Evolutionary conservation across 2,888 invertebrate genomes (phyloP).

Genomic region (Platynereis dumerilii): DNA sequence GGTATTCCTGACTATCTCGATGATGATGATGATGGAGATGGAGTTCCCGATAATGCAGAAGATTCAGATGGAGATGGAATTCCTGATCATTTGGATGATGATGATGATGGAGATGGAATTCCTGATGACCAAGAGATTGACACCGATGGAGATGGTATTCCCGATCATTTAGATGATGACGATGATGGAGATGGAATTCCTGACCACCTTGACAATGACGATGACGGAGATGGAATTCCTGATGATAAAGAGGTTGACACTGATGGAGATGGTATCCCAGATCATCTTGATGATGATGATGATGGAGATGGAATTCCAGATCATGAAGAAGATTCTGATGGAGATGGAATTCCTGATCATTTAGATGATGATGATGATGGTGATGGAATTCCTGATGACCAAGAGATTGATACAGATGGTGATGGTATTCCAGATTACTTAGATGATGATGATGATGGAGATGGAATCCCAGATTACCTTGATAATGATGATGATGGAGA

Average conservation of each 20-base stretch:
- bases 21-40: constrained; percentile 44
- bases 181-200: constrained; percentile 37
- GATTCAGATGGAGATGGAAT: constrained; percentile 39
- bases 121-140: constrained; percentile 37
- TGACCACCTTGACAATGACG: constrained; percentile 33
- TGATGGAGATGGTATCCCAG: constrained; percentile 40
- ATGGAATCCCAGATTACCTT: constrained; percentile 41
- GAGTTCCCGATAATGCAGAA: constrained; percentile 51
- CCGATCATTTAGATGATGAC: constrained; percentile 41
- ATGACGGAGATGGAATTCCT: constrained; percentile 32
- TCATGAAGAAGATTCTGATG: constrained; percentile 39
- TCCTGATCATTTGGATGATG: constrained; percentile 37
- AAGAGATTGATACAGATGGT: constrained; percentile 44
- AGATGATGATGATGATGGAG: constrained; percentile 35
- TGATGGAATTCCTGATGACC: constrained; percentile 46
- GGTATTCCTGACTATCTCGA: constrained; percentile 52
- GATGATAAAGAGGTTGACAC: constrained; percentile 33
- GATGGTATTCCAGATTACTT: constrained; percentile 52
- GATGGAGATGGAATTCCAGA: constrained; percentile 47
- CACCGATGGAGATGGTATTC: constrained; percentile 54
- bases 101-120: constrained; percentile 39
- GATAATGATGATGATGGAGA: constrained; percentile 41
- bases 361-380: constrained; percentile 36
- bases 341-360: constrained; percentile 44
- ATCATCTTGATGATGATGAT: constrained; percentile 40